Percentiles rank a stretch among this genome's conserved stretches.
phyloP scores from a whole-genome alignment of 2,888 invertebrate genomes.

The Spilarctia lutea region DNA sequence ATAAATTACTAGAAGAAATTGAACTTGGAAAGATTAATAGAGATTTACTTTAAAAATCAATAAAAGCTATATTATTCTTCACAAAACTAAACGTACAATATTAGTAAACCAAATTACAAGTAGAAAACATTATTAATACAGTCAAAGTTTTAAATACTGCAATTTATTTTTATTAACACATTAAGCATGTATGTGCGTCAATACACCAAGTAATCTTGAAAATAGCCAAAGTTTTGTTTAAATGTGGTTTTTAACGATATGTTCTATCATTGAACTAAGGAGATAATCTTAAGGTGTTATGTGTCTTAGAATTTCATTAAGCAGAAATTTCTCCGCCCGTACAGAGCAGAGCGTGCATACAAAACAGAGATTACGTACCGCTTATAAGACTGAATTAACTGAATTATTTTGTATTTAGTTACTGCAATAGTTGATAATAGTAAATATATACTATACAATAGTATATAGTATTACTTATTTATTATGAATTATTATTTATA shows the following conservation, averaged over 20 bases:
- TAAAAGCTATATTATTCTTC: too few species aligned
- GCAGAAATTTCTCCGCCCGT: background rate
- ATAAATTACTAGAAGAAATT: too few species aligned
- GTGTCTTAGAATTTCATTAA: background rate
- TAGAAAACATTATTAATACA: background rate
- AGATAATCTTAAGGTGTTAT: background rate
- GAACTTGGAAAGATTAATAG: background rate
- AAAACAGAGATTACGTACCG: background rate
- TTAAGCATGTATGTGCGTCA: background rate
- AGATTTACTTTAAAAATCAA: background rate
- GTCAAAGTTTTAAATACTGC: background rate
- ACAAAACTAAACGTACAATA: background rate
- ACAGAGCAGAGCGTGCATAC: background rate
- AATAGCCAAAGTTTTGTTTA: background rate
- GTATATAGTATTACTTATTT: too few species aligned
- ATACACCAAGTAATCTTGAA: background rate
- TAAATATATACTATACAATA: too few species aligned
- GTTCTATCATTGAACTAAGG: background rate
- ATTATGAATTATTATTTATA: too few species aligned
- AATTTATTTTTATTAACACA: background rate
- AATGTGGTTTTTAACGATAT: background rate
- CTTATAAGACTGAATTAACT: background rate
- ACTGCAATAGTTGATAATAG: background rate
- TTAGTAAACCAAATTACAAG: background rate
- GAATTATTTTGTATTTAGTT: background rate